Base-by-base conservation (phyloP, 2,797 vertebrate genomes). In the Poeciliopsis infans region DNA sequence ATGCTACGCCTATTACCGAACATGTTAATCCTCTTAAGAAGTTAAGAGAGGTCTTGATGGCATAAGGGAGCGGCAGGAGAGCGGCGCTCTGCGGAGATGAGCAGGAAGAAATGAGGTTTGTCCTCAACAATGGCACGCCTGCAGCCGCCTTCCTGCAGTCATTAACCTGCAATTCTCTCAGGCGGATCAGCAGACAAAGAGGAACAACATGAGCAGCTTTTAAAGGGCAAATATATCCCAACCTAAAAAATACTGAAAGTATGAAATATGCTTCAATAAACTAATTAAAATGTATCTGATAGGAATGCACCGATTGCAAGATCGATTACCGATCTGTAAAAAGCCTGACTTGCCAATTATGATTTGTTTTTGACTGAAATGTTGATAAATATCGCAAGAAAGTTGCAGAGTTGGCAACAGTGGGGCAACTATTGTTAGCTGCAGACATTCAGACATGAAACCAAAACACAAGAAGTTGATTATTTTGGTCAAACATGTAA, bases 21-120 rank as follows among this genome's bases (percentile, higher is more conserved):
- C 92, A 91, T 83, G 88, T 81, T 94, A 94, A 95, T 93, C 93
- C 91, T 91, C 88, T 93, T 91, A 89, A 79, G 79, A 87, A 92
- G 92, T 86, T 86, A 91, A 89, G 83, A 89, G 78, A 88, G 92
- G 89, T 91, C 88, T 86, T 83, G 87, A 86, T 85, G 88, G 86
- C 88, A 79, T 73, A 78, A 23, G 82, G 82, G 79, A 84, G 83
- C 79, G 80, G 51, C 78, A 61, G 86, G 43, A 74, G 69, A 23
- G 73, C 51, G 45, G 61, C 76, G 81, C 82, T 77, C 33, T 36
- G 51, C n/a, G 36, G 83, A 82, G 83, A 83, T 47, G 59, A 86
- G 83, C 51, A 51, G 73, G 74, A 79, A 86, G 75, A 86, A 89
- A 84, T 77, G 51, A 81, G 80, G 74, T 82, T 87, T 33, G 46